Evolutionary conservation across 2,888 invertebrate genomes (phyloP).

Genomic region (Acanthosoma haemorrhoidale): DNA sequence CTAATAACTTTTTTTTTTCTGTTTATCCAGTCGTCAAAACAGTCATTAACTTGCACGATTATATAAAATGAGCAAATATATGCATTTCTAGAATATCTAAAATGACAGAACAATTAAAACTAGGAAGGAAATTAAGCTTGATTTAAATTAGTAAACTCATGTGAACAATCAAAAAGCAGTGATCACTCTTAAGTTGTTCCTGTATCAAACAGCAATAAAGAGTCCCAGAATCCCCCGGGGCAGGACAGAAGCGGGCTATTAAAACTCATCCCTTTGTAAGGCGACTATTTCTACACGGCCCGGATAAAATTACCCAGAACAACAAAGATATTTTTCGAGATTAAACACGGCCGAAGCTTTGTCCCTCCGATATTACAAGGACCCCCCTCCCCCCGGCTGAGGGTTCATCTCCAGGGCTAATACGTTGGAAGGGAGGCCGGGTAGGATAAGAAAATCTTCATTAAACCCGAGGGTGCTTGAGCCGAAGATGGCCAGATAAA

Average conservation of each 20-base stretch:
- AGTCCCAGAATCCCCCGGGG: not conserved
- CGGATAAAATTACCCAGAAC: not conserved
- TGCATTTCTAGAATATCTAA: too few relatives aligned
- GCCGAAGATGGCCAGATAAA: too few relatives aligned
- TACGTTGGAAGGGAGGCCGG: not conserved
- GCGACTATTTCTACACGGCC: not conserved
- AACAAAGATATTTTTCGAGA: conserved; percentile 8
- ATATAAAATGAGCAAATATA: too few relatives aligned
- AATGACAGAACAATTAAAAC: too few relatives aligned
- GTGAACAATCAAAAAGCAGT: too few relatives aligned
- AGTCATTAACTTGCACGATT: too few relatives aligned
- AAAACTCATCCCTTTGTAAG: not conserved
- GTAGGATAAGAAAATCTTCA: conserved; percentile 12
- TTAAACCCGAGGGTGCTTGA: not conserved
- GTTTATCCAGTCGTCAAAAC: too few relatives aligned
- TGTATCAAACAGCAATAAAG: not conserved
- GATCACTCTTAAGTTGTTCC: too few relatives aligned
- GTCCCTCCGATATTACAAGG: conserved; percentile 3
- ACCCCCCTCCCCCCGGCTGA: not conserved
- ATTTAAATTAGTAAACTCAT: too few relatives aligned
- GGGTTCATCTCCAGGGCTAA: not conserved
- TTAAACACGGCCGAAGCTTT: too few relatives aligned
- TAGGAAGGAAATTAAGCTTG: too few relatives aligned
- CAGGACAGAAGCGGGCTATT: not conserved
- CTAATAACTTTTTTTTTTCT: too few relatives aligned